These are phyloP conservation scores for Tipula confusa DNA, from an alignment of 2,888 invertebrate species.

Conservation along the genomic window DNA sequence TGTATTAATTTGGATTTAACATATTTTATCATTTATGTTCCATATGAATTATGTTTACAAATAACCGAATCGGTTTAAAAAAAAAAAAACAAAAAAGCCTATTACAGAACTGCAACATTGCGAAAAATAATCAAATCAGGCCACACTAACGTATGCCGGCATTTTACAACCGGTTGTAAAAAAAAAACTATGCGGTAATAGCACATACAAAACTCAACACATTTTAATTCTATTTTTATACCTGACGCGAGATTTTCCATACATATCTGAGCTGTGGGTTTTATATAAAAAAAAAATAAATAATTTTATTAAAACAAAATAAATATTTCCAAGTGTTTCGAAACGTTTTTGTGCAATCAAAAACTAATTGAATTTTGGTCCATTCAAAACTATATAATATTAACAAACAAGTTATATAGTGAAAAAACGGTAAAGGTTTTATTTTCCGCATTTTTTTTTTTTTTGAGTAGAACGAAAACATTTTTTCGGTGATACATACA, in stretches of 20 bases:
- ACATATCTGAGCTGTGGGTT: conserved; percentile 28
- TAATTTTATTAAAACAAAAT: neutral
- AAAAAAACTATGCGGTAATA: neutral
- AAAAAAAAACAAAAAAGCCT: too few relatives aligned
- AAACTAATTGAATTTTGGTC: neutral
- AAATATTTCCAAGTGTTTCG: conserved; percentile 12
- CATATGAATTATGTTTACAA: too few relatives aligned
- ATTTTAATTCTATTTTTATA: conserved; percentile 30
- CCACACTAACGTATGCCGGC: neutral
- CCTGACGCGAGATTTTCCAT: conserved; percentile 31
- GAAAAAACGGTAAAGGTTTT: neutral
- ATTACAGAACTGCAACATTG: neutral
- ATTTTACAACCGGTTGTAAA: conserved; percentile 5
- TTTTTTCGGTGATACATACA: conserved; percentile 13
- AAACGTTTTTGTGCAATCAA: neutral
- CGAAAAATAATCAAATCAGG: neutral
- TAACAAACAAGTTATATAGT: too few relatives aligned
- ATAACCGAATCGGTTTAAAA: neutral
- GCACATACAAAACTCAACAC: neutral
- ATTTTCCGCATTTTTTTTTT: neutral
- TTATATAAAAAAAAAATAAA: neutral
- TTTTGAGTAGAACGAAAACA: conserved; percentile 20
- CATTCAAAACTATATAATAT: neutral
- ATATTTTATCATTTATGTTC: too few relatives aligned
- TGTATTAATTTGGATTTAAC: too few relatives aligned